A percentile compares a stretch with the other conserved stretches of the same genome.
These are phyloP conservation scores for Heteromormyrus szaboi DNA, from an alignment of 2,797 vertebrate genomes.

Conservation along the genomic window DNA sequence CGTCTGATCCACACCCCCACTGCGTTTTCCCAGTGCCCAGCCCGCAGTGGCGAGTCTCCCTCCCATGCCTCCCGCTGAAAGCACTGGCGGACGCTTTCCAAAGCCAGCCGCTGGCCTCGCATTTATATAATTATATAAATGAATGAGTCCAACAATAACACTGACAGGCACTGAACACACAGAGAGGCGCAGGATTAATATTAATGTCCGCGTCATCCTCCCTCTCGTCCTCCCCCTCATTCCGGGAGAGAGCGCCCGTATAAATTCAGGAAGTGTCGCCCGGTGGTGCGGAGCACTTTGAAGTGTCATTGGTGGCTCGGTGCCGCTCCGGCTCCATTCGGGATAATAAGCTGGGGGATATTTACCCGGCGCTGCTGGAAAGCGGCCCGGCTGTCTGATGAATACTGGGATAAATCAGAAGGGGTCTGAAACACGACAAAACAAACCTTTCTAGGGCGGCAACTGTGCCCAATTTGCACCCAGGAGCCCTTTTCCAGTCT, in stretches of 20 bases:
- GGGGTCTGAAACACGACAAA: neutral
- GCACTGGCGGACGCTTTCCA: neutral
- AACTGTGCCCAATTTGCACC: neutral
- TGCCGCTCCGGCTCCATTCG: neutral
- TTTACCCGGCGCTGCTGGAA: constrained; percentile 8
- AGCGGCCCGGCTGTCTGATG: neutral
- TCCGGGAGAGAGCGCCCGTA: neutral
- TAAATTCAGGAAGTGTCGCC: neutral
- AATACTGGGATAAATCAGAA: neutral
- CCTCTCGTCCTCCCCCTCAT: neutral
- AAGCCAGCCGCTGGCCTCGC: neutral
- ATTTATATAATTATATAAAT: neutral
- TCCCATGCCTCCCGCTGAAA: neutral
- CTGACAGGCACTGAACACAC: neutral
- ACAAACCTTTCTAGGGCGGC: neutral
- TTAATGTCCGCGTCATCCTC: neutral
- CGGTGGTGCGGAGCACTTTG: neutral
- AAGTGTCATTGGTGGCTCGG: neutral
- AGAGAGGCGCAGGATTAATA: neutral
- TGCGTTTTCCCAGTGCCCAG: neutral
- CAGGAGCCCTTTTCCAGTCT: neutral
- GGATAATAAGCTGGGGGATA: constrained; percentile 9
- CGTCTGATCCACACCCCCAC: neutral
- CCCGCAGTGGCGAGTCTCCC: neutral
- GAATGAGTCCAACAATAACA: neutral